Evolutionary conservation across 2,113 vertebrate genomes (phyloP).

Genomic region (Sylvia atricapilla): DNA sequence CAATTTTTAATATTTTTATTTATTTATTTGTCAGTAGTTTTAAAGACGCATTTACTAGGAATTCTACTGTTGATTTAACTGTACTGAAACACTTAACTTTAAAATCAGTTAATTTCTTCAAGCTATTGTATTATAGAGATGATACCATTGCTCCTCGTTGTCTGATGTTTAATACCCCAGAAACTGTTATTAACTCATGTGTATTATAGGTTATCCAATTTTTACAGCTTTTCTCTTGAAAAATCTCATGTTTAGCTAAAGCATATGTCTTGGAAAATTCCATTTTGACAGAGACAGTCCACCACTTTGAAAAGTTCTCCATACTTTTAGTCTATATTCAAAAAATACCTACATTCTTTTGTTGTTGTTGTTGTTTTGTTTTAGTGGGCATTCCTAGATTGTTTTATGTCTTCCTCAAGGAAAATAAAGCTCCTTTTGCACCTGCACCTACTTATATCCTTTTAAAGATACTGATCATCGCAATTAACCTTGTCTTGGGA

Average conservation of each 20-base stretch:
- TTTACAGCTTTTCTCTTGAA: not conserved
- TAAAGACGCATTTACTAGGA: not conserved
- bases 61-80: not conserved
- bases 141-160: not conserved
- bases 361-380: not conserved
- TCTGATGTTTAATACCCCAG: not conserved
- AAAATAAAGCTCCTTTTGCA: not conserved
- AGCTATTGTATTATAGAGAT: not conserved
- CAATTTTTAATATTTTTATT: not conserved
- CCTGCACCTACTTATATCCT: not conserved
- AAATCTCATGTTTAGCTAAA: not conserved
- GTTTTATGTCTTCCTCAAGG: not conserved
- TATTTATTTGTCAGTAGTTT: rapidly evolving
- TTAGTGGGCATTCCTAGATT: not conserved
- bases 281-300: not conserved
- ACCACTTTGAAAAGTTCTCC: not conserved
- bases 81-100: not conserved
- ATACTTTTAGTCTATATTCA: not conserved
- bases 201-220: not conserved
- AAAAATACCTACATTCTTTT: not conserved
- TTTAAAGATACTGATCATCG: not conserved
- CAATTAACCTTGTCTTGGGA: not conserved
- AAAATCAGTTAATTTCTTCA: not conserved
- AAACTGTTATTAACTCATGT: not conserved
- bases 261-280: not conserved